These are phyloP conservation scores for Calycopis cecrops DNA, from an alignment of 1,140 invertebrate genomes.

Conservation along the genomic window DNA sequence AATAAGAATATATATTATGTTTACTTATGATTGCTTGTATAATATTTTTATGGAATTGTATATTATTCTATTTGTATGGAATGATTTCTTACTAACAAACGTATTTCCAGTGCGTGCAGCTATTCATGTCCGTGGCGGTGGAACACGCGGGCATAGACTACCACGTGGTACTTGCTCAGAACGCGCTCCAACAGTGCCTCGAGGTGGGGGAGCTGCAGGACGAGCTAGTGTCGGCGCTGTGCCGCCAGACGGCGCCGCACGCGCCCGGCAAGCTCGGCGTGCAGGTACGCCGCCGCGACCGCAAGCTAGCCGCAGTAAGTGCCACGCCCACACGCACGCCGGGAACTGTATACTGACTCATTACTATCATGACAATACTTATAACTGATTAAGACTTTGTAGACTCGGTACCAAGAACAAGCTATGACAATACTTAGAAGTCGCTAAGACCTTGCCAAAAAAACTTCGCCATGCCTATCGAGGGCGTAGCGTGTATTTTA, in stretches of 20 bases:
- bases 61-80: no score
- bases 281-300: slow-evolving; percentile 79
- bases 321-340: slow-evolving; percentile 8
- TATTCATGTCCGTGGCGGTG: slow-evolving; percentile 95
- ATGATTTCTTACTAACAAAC: neutral
- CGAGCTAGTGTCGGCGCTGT: slow-evolving; percentile 92
- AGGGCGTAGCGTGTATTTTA: no score
- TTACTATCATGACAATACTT: no score
- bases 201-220: slow-evolving; percentile 92
- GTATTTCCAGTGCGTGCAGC: slow-evolving; percentile 86
- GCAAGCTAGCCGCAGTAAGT: slow-evolving; percentile 71
- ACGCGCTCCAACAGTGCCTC: slow-evolving; percentile 92
- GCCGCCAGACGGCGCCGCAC: slow-evolving; percentile 94
- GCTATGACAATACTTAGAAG: neutral
- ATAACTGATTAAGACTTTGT: neutral
- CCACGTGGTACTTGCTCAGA: slow-evolving; percentile 95
- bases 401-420: neutral
- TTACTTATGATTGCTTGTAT: no score
- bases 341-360: slow-evolving; percentile 7
- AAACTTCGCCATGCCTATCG: no score
- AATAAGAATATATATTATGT: no score
- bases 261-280: slow-evolving; percentile 90
- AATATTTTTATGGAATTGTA: no score
- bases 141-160: slow-evolving; percentile 97
- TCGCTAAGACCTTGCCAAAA: no score